Base-by-base conservation (phyloP, 2,113 vertebrate genomes). In the Capricornis sumatraensis region DNA sequence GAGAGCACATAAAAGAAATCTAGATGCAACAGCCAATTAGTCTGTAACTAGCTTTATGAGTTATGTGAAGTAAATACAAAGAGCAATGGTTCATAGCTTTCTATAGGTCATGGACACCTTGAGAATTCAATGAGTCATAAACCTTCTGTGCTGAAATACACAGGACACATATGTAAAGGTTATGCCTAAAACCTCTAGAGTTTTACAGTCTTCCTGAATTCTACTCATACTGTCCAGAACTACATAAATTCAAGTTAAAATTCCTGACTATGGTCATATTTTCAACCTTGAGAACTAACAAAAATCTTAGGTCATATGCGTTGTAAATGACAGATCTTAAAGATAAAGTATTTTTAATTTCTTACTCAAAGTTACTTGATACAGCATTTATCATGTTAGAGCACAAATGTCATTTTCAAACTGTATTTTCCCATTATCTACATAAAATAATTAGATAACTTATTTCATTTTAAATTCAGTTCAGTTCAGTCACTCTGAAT, bases 341-440 rank as follows among this genome's bases (percentile, higher is more conserved):
- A 71, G 14, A 8, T 2, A 60, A 45, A 28, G 71, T 47, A 81
- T 19, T 64, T 94, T 83, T 82, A 28, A 47, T 67, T 94, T 96
- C 5, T 89, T 85, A 52, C 82, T 89, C 14, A 62, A 84, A 88
- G 28, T 79, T 81, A 60, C 36, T 91, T 78, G 67, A 36, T 55
- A 91, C 1, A 91, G 21, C 21, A 53, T 82, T 93, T 95, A 60
- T 57, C 23, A 79, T 52, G 28, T 58, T 33, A 76, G 28, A 14
- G 85, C 7, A 89, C 3, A 93, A 76, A 87, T 27, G 28, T 3
- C 71, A 45, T 92, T 96, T 96, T 91, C 30, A 85, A 87, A 43
- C 3, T 87, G 1, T 79, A 5, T 27, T 91, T 87, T 79, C 52
- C 23, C 45, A 55, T 62, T 81, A 60, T 53, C 8, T 82, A 71